phyloP scores from a whole-genome alignment of 2,888 invertebrate species.

The Baccha elongata region DNA sequence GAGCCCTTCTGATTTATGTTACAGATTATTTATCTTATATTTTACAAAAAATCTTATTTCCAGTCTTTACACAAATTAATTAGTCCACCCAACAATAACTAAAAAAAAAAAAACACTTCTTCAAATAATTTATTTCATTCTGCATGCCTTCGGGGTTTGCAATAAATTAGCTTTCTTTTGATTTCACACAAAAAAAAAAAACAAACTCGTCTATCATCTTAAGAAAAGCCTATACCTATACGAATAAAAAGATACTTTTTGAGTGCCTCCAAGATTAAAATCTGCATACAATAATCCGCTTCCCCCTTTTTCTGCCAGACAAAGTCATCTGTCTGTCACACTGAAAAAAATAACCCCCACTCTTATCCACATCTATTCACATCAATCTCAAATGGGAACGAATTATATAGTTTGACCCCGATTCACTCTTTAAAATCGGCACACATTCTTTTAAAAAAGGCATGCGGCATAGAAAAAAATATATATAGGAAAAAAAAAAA shows the following conservation, averaged over 20 bases:
- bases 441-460: slow-evolving; percentile 47
- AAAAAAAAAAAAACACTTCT: neutral
- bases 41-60: too few relatives aligned
- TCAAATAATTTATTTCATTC: slow-evolving; percentile 9
- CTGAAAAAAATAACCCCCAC: slow-evolving; percentile 5
- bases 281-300: slow-evolving; percentile 5
- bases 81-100: neutral
- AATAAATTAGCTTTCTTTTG: slow-evolving; percentile 32
- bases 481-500: slow-evolving; percentile 18
- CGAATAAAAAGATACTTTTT: slow-evolving; percentile 1
- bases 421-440: slow-evolving; percentile 61
- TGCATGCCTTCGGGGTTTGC: neutral
- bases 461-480: slow-evolving; percentile 21
- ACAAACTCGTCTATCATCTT: slow-evolving; percentile 21
- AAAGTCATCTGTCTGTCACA: slow-evolving; percentile 28
- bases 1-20: too few relatives aligned
- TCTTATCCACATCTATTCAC: slow-evolving; percentile 11
- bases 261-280: slow-evolving; percentile 15
- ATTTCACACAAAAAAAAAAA: slow-evolving; percentile 8
- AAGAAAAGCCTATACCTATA: neutral
- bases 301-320: slow-evolving; percentile 12
- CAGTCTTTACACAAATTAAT: neutral
- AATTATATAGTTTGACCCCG: slow-evolving; percentile 62
- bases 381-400: slow-evolving; percentile 46
- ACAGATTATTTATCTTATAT: too few relatives aligned